Conservation (phyloP, 1,140 invertebrate species). For the Hyphantria cunea region DNA sequence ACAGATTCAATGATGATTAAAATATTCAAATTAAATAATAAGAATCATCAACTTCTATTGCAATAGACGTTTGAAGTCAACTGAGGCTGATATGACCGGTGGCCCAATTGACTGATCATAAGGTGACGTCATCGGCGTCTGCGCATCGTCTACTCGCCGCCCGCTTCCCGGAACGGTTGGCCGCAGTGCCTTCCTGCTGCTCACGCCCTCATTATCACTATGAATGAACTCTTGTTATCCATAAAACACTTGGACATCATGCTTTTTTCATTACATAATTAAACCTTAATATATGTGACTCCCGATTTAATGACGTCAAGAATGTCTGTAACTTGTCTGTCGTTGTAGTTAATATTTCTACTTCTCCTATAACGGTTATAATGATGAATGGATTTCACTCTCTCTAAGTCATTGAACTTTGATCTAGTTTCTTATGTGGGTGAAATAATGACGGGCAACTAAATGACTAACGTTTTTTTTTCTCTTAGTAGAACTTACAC, state of each 20-base stretch:
- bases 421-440: conserved; percentile 67
- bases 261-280: conserved; percentile 22
- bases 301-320: conserved; percentile 57
- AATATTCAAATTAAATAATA: conserved; percentile 19
- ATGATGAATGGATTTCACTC: conserved; percentile 73
- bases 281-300: conserved; percentile 33
- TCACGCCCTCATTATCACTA: conserved; percentile 57
- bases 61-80: conserved; percentile 19
- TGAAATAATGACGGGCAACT: conserved; percentile 49
- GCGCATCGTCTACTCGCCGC: conserved; percentile 68
- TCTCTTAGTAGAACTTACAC: conserved; percentile 28
- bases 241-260: conserved; percentile 24
- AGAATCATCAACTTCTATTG: neutral
- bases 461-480: conserved; percentile 30
- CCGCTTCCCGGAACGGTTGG: conserved; percentile 70
- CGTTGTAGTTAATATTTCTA: conserved; percentile 60
- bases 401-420: conserved; percentile 71
- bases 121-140: conserved; percentile 72
- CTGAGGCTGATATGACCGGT: conserved; percentile 50
- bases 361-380: conserved; percentile 61
- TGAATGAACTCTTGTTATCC: conserved; percentile 50
- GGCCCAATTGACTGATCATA: conserved; percentile 67
- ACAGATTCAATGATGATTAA: neutral
- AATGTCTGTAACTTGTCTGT: conserved; percentile 49
- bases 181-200: conserved; percentile 62